These are phyloP conservation scores for Natator depressus DNA, from an alignment of 2,113 vertebrate species.

Conservation along the genomic window DNA sequence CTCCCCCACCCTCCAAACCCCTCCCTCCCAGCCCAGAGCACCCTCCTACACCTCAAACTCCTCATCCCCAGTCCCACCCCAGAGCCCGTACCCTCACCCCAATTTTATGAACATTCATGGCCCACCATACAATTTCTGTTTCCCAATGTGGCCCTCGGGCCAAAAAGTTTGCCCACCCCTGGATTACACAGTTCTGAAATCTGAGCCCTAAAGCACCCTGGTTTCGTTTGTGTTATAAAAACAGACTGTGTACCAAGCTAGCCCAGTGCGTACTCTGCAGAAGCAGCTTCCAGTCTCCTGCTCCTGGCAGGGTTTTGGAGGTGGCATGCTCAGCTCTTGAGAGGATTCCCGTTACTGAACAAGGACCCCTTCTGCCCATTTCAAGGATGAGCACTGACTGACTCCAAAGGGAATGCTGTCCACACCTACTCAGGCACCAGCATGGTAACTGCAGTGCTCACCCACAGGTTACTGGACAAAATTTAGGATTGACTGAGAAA, in stretches of 20 bases:
- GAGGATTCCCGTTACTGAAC: not conserved
- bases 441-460: not conserved
- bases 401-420: not conserved
- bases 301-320: not conserved
- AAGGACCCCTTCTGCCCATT: not conserved
- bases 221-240: conserved; percentile 44
- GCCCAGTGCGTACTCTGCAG: not conserved
- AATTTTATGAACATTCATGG: no score
- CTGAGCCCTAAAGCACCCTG: conserved; percentile 34
- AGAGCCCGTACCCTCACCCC: no score
- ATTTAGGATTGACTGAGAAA: not conserved
- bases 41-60: no score
- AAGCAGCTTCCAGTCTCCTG: not conserved
- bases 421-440: not conserved
- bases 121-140: no score
- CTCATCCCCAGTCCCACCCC: no score
- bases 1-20: no score
- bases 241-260: not conserved
- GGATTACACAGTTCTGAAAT: conserved; percentile 45
- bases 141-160: no score
- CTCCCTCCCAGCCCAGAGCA: no score
- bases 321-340: rapidly evolving
- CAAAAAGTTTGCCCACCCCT: no score
- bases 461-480: not conserved
- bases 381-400: not conserved